Base-by-base conservation (phyloP, 2,888 invertebrate genomes). In the Alviniconcha strummeri region DNA sequence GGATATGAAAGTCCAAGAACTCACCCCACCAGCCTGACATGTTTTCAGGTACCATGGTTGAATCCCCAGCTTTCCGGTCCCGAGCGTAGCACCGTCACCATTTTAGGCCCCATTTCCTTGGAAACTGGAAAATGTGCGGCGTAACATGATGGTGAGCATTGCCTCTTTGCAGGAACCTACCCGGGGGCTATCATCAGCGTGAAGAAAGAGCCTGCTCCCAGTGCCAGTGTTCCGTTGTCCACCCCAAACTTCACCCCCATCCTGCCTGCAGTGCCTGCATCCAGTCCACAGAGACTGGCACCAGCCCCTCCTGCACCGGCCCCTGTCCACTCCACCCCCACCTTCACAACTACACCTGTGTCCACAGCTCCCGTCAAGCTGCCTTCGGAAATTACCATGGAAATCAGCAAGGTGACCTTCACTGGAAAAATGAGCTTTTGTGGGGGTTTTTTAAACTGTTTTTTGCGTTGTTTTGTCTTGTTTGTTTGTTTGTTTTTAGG, bases 171-270 rank as follows among this genome's bases (percentile, higher is more conserved):
- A 92, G 92, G 93, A 75, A 89, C 91, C 2, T 92, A 92, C 82
- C 90, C 91, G n/a, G 91, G 92, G 54, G 92, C 91, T 72, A 88
- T 90, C 17, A 90, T 90, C 54, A 90, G 86, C 81, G 89, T 91
- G 77, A 92, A 91, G 84, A 90, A 90, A 56, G 90, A 91, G 77
- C 86, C 90, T 9, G 81, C 84, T 36, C 88, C 74, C n/a, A 69
- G 69, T 71, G 8, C 83, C 57, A 69, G 71, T 55, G 69, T 17
- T 69, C 77, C 72, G 75, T n/a, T 80, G 19, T 69, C 78, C 71
- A 75, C 83, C 52, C 67, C 84, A 56, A 78, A 83, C 52, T 80
- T 81, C 17, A 87, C 85, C 57, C 88, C 88, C 9, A 85, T 88
- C 77, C 81, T 82, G 17, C 85, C 86, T n/a, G 84, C 86, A 36